phyloP scores from a whole-genome alignment of 2,888 invertebrate genomes.

The Caenorhabditis sp. region DNA sequence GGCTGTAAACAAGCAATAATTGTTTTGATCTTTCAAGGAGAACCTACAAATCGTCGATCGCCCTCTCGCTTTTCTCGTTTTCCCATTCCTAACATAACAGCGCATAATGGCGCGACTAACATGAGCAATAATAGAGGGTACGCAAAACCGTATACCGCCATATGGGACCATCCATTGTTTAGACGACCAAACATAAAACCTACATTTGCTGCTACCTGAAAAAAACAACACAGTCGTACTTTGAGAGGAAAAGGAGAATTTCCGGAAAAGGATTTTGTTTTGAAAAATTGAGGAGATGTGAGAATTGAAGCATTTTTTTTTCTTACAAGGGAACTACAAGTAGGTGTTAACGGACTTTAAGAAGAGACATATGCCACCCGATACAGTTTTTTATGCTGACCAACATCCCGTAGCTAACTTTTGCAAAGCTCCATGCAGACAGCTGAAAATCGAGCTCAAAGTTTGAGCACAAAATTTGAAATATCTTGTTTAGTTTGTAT shows the following conservation, averaged over 20 bases:
- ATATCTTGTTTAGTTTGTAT: too few species aligned
- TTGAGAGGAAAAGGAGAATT: background rate
- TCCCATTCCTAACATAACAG: slow-evolving; percentile 70
- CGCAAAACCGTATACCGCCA: slow-evolving; percentile 68
- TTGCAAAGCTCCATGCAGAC: too few species aligned
- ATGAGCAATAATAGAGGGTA: slow-evolving; percentile 68
- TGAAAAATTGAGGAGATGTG: too few species aligned
- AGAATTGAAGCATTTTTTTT: too few species aligned
- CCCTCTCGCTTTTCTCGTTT: slow-evolving; percentile 69
- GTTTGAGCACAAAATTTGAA: too few species aligned
- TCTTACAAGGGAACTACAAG: too few species aligned
- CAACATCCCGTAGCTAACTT: too few species aligned
- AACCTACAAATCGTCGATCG: slow-evolving; percentile 64
- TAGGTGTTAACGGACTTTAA: too few species aligned
- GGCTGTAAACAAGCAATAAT: slow-evolving; percentile 50
- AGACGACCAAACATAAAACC: slow-evolving; percentile 70
- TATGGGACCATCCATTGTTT: slow-evolving; percentile 68
- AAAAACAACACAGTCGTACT: background rate
- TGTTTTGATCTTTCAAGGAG: background rate
- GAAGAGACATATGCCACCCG: too few species aligned
- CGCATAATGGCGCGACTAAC: slow-evolving; percentile 64
- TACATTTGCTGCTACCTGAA: slow-evolving; percentile 66
- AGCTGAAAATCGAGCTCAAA: too few species aligned
- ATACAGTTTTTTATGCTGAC: too few species aligned
- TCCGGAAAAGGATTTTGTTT: background rate